These are phyloP conservation scores for Tetrao urogallus DNA, from an alignment of 2,113 vertebrate species.

Conservation along the genomic window DNA sequence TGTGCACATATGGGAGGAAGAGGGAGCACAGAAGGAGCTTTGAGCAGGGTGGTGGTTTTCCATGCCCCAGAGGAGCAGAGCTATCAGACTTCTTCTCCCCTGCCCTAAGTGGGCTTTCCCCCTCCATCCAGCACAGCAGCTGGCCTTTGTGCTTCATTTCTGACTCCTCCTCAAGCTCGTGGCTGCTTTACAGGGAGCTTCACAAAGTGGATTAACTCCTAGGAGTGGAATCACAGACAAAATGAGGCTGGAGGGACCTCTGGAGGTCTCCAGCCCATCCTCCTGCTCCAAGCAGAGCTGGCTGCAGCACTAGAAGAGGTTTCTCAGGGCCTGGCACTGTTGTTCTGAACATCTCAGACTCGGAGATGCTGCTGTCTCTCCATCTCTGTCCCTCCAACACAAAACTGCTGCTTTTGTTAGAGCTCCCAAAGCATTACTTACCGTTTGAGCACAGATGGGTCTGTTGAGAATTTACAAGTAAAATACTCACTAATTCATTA, in stretches of 20 bases:
- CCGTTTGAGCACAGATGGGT: not conserved
- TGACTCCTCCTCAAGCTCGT: not conserved
- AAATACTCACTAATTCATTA: not conserved
- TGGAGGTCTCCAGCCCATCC: constrained; percentile 10
- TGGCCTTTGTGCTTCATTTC: not conserved
- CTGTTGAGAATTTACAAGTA: not conserved
- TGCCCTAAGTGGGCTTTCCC: not conserved
- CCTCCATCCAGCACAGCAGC: not conserved
- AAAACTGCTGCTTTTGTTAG: fast-evolving
- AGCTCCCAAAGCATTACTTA: not conserved
- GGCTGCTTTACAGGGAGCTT: not conserved
- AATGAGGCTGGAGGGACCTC: not conserved
- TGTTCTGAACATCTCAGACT: not conserved
- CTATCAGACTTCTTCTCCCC: not conserved
- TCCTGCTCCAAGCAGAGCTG: not conserved
- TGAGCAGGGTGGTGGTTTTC: not conserved
- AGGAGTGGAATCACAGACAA: not conserved
- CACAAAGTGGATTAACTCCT: not conserved
- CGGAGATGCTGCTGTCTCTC: not conserved
- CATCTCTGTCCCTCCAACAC: not conserved
- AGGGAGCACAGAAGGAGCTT: not conserved
- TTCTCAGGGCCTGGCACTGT: not conserved
- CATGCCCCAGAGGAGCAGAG: not conserved
- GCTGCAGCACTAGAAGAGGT: not conserved
- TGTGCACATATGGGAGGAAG: not conserved